Evolutionary conservation across 1,140 invertebrate genomes (phyloP), one percentile per base, ranked within the genome.

Genomic region (Trichonephila clavipes): DNA sequence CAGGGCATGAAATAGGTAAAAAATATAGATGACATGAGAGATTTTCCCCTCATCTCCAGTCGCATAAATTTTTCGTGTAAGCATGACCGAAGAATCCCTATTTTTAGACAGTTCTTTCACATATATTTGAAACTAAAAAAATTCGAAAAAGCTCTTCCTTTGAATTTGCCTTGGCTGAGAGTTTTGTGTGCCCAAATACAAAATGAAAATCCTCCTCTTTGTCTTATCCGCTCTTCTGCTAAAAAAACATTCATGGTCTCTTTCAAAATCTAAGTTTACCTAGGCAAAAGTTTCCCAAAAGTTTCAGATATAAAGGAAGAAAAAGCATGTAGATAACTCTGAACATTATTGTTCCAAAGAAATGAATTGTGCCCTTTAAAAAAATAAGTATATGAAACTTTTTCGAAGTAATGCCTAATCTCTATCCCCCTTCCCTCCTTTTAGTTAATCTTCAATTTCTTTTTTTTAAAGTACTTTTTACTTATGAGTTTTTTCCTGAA

Each of bases 101-200:
- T 12, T 69, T 24, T 69, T 12, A n/a, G 24, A 69, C 28, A 12
- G 10, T 6, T 69, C 24, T 14, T 69, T 69, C 24, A 28, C 34
- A 40, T 40, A 40, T n/a, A 24, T 14, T 24, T 69, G 21, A 28
- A 69, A 69, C 21, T 69, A 69, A 12, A 24, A 51, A 28, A 69
- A 69, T 24, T 2, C 1, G 14, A 24, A 24, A 69, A 28, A 69
- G 10, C n/a, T 66, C 18, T 66, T 28, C 21, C 28, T 69, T 28
- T 7, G 66, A 69, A 69, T 69, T 69, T 24, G 21, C n/a, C 24
- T 24, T 69, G 10, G 24, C n/a, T 28, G 1, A 12, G 8, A 28
- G 51, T 51, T 51, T 69, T 69, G 66, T 69, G n/a, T 69, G 66
- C 66, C 66, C 10, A 69, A n/a, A 69, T 21, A 69, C 66, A 69